Evolutionary conservation across 2,113 vertebrate species (phyloP).

Genomic region (Proterorhinus semilunaris): DNA sequence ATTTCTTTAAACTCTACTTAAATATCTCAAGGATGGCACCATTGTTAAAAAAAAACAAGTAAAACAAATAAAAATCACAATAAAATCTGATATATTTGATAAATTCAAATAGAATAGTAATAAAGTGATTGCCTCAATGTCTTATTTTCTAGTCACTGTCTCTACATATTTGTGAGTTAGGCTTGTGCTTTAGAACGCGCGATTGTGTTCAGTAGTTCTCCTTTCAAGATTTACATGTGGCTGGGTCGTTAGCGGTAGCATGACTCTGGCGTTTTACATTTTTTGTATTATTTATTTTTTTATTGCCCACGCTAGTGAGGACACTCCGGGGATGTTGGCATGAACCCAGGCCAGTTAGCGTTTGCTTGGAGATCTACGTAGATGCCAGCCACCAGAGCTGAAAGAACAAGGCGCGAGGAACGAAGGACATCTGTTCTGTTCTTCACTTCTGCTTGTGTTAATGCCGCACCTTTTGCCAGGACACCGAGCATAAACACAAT

Average conservation of each 20-base stretch:
- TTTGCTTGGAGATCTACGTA: slow-evolving; percentile 19
- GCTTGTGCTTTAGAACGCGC: slow-evolving; percentile 49
- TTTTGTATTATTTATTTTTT: too few relatives aligned
- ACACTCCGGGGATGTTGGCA: slow-evolving; percentile 28
- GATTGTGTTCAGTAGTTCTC: slow-evolving; percentile 47
- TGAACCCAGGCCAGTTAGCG: slow-evolving; percentile 2
- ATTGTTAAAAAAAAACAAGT: slow-evolving; percentile 55
- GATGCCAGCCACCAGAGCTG: slow-evolving; percentile 53
- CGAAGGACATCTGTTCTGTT: slow-evolving; percentile 46
- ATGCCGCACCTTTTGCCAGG: slow-evolving; percentile 63
- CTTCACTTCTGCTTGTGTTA: slow-evolving; percentile 66
- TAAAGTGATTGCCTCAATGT: slow-evolving; percentile 41
- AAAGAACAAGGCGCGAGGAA: slow-evolving; percentile 27
- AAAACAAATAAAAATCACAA: slow-evolving; percentile 22
- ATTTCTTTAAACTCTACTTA: slow-evolving; percentile 55
- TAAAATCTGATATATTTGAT: slow-evolving; percentile 54
- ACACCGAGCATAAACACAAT: slow-evolving; percentile 69
- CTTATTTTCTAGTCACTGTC: slow-evolving; percentile 5
- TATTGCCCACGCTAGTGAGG: slow-evolving; percentile 11
- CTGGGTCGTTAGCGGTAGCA: slow-evolving; percentile 34
- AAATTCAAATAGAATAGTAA: slow-evolving; percentile 52
- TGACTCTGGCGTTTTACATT: slow-evolving; percentile 9
- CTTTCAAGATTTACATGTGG: slow-evolving; percentile 49
- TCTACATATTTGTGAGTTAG: slow-evolving; percentile 27
- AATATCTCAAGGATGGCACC: slow-evolving; percentile 72